Percentiles rank a stretch among this genome's conserved stretches.
Evolutionary conservation across 2,888 invertebrate species (phyloP).

Genomic region (Coecobrya sp.): DNA sequence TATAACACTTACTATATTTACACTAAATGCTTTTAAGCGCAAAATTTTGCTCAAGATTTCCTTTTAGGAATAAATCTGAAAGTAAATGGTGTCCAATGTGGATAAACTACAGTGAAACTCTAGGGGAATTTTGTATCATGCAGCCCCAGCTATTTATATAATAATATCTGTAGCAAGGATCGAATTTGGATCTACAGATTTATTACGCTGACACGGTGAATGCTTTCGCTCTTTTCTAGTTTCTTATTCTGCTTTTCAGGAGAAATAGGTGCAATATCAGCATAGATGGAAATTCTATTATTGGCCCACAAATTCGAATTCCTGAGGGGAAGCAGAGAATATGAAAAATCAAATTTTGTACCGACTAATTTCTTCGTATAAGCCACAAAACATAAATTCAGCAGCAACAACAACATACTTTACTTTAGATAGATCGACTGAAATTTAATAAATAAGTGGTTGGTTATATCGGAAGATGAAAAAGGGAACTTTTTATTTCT

Average conservation of each 20-base stretch:
- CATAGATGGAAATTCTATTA: neutral
- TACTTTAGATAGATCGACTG: neutral
- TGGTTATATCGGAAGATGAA: no score
- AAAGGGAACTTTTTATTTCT: neutral
- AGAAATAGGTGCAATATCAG: neutral
- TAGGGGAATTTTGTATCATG: no score
- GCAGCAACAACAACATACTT: no score
- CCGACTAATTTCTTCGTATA: neutral
- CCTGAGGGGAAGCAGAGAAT: neutral
- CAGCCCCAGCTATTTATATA: neutral
- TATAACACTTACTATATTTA: no score
- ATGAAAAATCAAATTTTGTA: neutral
- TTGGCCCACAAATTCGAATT: neutral
- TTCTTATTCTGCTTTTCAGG: neutral
- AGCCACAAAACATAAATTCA: neutral
- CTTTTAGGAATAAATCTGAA: neutral
- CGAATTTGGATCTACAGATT: neutral
- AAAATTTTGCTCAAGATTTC: neutral
- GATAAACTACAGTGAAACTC: neutral
- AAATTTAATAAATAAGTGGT: no score
- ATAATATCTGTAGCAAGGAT: neutral
- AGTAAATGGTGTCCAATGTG: neutral
- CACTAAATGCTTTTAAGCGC: neutral
- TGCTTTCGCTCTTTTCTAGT: neutral
- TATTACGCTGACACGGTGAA: no score